phyloP scores from a whole-genome alignment of 1,140 invertebrate species.

The Bombus affinis region DNA sequence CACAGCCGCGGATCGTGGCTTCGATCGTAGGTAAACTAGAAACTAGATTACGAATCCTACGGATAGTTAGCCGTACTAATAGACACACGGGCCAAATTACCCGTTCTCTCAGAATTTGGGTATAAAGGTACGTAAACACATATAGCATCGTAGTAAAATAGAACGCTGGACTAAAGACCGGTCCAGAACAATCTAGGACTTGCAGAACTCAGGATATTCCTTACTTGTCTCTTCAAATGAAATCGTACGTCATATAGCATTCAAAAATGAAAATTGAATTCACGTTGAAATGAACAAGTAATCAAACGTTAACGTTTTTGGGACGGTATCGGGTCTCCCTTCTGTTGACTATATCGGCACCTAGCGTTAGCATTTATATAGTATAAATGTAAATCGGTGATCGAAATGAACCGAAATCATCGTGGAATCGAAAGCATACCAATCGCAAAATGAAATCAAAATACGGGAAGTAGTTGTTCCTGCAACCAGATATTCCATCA shows the following conservation, averaged over 20 bases:
- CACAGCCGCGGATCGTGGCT: conserved; percentile 51
- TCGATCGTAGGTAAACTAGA: conserved; percentile 71
- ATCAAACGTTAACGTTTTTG: neutral
- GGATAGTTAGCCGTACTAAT: conserved; percentile 74
- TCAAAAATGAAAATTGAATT: neutral
- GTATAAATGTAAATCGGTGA: conserved; percentile 27
- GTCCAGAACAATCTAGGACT: neutral
- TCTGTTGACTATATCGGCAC: neutral
- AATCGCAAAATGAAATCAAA: conserved; percentile 39
- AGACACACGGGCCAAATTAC: conserved; percentile 69
- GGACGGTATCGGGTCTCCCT: neutral
- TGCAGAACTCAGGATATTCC: no score
- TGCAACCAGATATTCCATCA: conserved; percentile 51
- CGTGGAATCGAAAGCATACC: conserved; percentile 17
- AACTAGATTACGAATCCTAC: conserved; percentile 76
- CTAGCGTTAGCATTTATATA: neutral
- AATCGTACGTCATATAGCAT: neutral
- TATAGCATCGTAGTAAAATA: neutral
- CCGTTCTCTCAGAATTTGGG: conserved; percentile 11
- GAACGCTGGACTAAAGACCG: neutral
- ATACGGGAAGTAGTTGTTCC: conserved; percentile 36
- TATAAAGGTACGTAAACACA: conserved; percentile 19
- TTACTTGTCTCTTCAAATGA: neutral
- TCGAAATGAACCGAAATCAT: neutral
- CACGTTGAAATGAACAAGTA: neutral